These are phyloP conservation scores for Aix galericulata DNA, from an alignment of 2,113 vertebrate genomes.

Conservation along the genomic window DNA sequence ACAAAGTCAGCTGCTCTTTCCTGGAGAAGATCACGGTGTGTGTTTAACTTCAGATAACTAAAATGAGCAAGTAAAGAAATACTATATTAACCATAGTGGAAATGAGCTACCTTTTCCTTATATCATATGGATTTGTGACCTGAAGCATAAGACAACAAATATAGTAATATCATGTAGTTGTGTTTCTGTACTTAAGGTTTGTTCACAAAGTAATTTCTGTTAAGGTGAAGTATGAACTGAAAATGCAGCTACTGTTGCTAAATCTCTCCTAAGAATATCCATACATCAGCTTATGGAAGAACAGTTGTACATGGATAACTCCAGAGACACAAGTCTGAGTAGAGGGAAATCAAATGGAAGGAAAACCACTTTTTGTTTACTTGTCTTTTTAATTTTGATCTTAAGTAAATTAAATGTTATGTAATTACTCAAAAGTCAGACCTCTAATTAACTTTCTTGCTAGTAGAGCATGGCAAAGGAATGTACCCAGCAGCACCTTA, in stretches of 20 bases:
- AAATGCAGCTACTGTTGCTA: not conserved
- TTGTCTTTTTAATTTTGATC: not conserved
- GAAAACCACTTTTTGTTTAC: not conserved
- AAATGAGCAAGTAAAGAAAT: not conserved
- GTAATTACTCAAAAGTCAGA: not conserved
- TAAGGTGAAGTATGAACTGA: not conserved
- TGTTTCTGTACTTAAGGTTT: not conserved
- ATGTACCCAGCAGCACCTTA: not conserved
- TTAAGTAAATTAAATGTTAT: not conserved
- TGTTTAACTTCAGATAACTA: not conserved
- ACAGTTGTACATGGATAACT: not conserved
- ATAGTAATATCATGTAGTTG: not conserved
- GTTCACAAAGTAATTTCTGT: not conserved
- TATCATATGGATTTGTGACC: not conserved
- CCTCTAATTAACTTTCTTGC: not conserved
- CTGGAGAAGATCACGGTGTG: not conserved
- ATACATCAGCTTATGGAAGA: not conserved
- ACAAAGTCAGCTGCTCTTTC: not conserved
- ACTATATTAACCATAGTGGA: not conserved
- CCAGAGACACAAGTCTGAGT: not conserved
- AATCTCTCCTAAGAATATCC: not conserved
- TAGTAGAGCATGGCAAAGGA: not conserved
- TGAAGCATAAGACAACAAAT: not conserved
- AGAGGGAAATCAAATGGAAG: not conserved
- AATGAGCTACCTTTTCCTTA: not conserved